Percentiles rank a stretch among this genome's conserved stretches.
Evolutionary conservation across 1,140 invertebrate genomes (phyloP).

Genomic region (Drosophila persimilis): DNA sequence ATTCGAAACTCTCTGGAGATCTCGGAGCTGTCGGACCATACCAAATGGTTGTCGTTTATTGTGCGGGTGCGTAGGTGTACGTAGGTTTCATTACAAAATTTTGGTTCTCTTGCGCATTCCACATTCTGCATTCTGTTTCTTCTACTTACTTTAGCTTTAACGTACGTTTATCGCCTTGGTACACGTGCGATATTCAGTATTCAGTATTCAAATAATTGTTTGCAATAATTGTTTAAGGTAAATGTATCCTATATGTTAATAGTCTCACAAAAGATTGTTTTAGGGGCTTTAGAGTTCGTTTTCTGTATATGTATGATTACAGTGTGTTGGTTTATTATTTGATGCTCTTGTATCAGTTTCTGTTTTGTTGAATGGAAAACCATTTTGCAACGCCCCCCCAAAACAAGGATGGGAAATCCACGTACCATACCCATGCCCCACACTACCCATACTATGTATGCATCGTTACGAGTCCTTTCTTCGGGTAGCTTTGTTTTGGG

Average conservation of each 20-base stretch:
- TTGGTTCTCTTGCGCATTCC: constrained; percentile 70
- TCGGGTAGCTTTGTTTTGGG: constrained; percentile 33
- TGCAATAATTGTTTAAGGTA: constrained; percentile 45
- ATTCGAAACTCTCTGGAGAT: constrained; percentile 1
- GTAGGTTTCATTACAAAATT: constrained; percentile 55
- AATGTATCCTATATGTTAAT: constrained; percentile 61
- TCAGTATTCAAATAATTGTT: constrained; percentile 49
- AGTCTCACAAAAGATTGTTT: constrained; percentile 75
- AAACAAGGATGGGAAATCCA: constrained; percentile 28
- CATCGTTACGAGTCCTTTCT: constrained; percentile 22
- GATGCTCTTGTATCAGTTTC: constrained; percentile 2
- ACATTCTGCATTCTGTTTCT: constrained; percentile 28
- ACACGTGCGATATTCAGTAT: constrained; percentile 49
- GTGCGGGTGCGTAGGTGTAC: constrained; percentile 63
- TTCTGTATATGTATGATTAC: constrained; percentile 11
- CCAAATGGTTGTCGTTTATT: constrained; percentile 40
- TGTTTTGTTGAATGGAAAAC: constrained; percentile 45
- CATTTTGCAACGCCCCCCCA: constrained; percentile 29
- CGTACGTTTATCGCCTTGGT: constrained; percentile 55
- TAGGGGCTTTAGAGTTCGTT: constrained; percentile 43
- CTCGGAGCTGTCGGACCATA: constrained; percentile 8
- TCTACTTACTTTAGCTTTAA: constrained; percentile 61
- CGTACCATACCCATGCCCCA: constrained; percentile 5
- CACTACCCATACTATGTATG: constrained; percentile 68
- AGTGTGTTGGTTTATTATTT: constrained; percentile 43